phyloP scores from a whole-genome alignment of 35 echinoderm and acorn worm genomes.

The Stichopus chloronotus region DNA sequence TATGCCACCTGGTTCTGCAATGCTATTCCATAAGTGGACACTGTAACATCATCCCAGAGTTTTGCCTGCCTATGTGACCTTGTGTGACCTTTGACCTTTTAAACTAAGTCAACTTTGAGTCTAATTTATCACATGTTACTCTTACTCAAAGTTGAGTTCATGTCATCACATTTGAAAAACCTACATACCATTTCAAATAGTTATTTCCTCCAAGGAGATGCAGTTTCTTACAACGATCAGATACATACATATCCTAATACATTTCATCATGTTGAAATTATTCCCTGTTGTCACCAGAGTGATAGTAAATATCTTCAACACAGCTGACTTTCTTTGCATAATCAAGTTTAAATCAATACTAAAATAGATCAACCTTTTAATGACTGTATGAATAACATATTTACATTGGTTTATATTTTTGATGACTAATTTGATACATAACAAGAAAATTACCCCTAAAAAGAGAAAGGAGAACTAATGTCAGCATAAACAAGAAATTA shows the following conservation, averaged over 20 bases:
- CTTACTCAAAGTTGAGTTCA: constrained; percentile 3
- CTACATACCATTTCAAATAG: constrained; percentile 6
- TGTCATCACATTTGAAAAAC: background rate
- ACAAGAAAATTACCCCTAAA: background rate
- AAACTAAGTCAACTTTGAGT: background rate
- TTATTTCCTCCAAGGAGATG: constrained; percentile 15
- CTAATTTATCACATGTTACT: background rate
- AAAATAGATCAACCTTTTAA: constrained; percentile 6
- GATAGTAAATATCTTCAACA: background rate
- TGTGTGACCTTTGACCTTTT: background rate
- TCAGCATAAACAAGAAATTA: background rate
- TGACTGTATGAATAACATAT: constrained; percentile 1
- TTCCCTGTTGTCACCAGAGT: constrained; percentile 2
- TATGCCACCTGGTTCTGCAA: constrained; percentile 28
- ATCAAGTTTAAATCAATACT: constrained; percentile 18
- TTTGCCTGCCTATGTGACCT: background rate
- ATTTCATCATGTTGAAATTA: background rate
- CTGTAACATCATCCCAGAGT: background rate
- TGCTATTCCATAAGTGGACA: background rate
- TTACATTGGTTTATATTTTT: background rate
- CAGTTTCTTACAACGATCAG: background rate
- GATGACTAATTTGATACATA: background rate
- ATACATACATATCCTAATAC: constrained; percentile 6
- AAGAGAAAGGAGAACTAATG: constrained; percentile 16
- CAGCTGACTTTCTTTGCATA: background rate